Evolutionary conservation across 23 tunicate genomes (phyloP).

Genomic region (Ciona savignyi): DNA sequence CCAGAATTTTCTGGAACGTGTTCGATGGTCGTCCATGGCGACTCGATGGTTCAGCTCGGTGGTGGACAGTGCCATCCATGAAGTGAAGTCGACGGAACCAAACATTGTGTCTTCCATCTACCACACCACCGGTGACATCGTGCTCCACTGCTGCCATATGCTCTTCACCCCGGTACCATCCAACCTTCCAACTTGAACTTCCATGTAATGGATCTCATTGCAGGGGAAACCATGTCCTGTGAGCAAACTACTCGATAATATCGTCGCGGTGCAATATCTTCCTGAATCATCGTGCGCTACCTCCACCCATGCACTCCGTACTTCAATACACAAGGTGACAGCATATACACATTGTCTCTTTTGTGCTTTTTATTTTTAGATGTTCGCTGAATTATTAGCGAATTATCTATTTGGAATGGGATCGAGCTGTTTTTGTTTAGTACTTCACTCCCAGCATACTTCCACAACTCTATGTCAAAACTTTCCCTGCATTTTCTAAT

Average conservation of each 20-base stretch:
- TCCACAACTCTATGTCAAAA: too few relatives aligned
- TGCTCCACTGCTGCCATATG: neutral
- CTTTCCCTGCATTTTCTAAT: too few relatives aligned
- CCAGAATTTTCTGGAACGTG: neutral
- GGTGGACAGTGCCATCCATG: neutral
- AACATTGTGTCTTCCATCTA: neutral
- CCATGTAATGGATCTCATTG: neutral
- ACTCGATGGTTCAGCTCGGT: neutral
- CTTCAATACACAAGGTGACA: neutral
- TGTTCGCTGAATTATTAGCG: too few relatives aligned
- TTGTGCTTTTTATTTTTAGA: too few relatives aligned
- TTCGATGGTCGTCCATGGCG: neutral
- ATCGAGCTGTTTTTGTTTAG: too few relatives aligned
- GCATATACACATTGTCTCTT: too few relatives aligned
- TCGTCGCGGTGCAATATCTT: neutral
- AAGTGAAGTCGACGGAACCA: neutral
- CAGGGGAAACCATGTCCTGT: neutral
- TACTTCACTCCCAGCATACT: too few relatives aligned
- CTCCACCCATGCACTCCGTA: neutral
- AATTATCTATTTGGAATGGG: too few relatives aligned
- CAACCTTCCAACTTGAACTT: neutral
- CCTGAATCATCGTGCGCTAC: neutral
- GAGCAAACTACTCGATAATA: neutral
- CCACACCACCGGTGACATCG: neutral
- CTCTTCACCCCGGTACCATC: neutral